Evolutionary conservation across 2,797 vertebrate species (phyloP).

Genomic region (Stomatorhinus walkeri): DNA sequence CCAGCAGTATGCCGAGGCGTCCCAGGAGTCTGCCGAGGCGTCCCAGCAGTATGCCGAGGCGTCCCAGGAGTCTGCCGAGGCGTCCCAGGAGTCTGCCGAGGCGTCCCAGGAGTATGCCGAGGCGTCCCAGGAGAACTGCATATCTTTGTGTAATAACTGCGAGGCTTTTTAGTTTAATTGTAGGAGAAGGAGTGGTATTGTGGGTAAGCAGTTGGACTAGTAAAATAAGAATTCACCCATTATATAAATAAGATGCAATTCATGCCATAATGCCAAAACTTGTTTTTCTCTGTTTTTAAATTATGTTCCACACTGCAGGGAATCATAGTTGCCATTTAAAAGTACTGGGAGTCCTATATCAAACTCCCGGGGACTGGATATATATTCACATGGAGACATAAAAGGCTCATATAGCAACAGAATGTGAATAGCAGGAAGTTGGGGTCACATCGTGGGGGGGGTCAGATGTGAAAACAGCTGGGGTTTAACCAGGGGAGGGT

Average conservation of each 20-base stretch:
- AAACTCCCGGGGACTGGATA: not conserved
- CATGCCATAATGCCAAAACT: not conserved
- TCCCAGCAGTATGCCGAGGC: not conserved
- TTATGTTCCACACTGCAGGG: not conserved
- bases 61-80: not conserved
- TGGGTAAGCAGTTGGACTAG: not conserved
- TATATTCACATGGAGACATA: not conserved
- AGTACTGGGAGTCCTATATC: not conserved
- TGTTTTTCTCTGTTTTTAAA: not conserved
- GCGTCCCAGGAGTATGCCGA: no score
- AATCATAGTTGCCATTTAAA: not conserved
- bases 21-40: not conserved
- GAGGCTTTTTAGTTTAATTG: not conserved
- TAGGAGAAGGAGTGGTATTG: not conserved
- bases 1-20: not conserved
- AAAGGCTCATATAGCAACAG: not conserved
- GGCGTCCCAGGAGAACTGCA: not conserved
- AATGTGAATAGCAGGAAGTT: not conserved
- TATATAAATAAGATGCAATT: not conserved
- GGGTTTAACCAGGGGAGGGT: not conserved
- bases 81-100: no score
- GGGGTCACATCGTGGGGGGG: slow-evolving; percentile 6
- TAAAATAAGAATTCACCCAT: not conserved
- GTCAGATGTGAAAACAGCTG: slow-evolving; percentile 22
- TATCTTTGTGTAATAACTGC: not conserved